Evolutionary conservation across 2,113 vertebrate genomes (phyloP), one percentile per base, ranked within the genome.

Genomic region (Procavia capensis): DNA sequence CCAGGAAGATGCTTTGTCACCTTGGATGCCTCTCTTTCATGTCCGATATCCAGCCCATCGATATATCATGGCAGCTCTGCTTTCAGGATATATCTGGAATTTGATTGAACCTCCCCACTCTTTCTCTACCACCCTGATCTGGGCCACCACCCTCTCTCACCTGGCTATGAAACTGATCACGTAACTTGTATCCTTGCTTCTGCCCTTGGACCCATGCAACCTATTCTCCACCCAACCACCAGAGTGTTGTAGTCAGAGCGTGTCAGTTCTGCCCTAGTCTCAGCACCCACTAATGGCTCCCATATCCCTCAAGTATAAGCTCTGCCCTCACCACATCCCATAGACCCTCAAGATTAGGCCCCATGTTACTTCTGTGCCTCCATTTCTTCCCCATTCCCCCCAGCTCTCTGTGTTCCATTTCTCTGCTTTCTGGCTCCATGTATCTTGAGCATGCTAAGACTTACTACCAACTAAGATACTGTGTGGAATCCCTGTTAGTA

Each of bases 61-160:
- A 94, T 93, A 96, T 96, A 31, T 80, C 90, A 94, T 96, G 29
- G 41, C 39, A 54, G 81, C 85, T 93, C 87, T 64, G 11, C 68
- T 96, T 96, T 80, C 80, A 93, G 59, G 76, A 68, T 0, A 6
- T 41, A 47, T 75, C 50, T 95, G 50, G 83, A 86, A 89, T 83
- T 84, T 5, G 59, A 82, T 25, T 3, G 0, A 43, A 20, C 6
- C 39, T 84, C 63, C 29, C 10, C 3, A 8, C 3, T 34, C 9
- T 68, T 27, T 34, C 45, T 27, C 54, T 24, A 36, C n/a, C 39
- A 29, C 43, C 41, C 57, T 39, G 34, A 50, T 61, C n/a, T 19
- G 47, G n/a, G 25, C 14, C 27, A 25, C n/a, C 22, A 8, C 17
- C 29, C 0, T 57, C 20, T n/a, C 6, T 91, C 31, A 25, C 34